Base-by-base conservation (phyloP, 2,888 invertebrate species). In the Drosophila differens region DNA sequence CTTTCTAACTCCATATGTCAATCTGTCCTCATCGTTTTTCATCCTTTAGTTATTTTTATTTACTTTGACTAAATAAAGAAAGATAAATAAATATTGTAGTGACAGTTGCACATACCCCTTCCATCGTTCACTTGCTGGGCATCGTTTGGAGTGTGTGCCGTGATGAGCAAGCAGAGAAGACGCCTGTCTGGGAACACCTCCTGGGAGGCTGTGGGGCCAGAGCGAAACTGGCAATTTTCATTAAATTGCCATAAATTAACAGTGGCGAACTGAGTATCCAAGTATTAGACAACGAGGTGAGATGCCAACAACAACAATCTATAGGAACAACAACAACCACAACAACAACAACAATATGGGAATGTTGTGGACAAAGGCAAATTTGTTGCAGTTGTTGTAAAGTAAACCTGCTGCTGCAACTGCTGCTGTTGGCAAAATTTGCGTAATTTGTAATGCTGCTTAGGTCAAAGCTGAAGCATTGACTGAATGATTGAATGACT, bases 201-300 rank as follows among this genome's bases (percentile, higher is more conserved):
- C 71, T 75, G 58, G 61, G 58, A 33, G 60, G 75, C 39, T 55
- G 25, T 35, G 61, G 10, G 71, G 44, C 64, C 39, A 37, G 33
- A 49, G 60, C 60, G 35, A 64, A 81, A 70, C 73, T 49, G 66
- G 77, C 68, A 81, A 81, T 81, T 81, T 83, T 83, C 81, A 81
- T 81, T 84, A 85, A 85, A 85, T 84, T 87, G 85, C 81, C 85
- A 89, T 85, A 87, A 85, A 85, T 85, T 89, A 83, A 62, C 69
- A 84, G 76, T 25, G 74, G 44, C 30, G 58, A 55, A 54, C 67
- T 55, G 57, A 30, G 63, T 59, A 71, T 32, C 32, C 30, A 37
- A 70, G 69, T 71, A 85, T 84, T 86, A 84, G 89, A 83, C 75
- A 83, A 83, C 83, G 71, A 85, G 86, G 79, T 85, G 81, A 85